Conservation (phyloP, 2,797 vertebrate genomes). For the Jordanella pulchra region DNA sequence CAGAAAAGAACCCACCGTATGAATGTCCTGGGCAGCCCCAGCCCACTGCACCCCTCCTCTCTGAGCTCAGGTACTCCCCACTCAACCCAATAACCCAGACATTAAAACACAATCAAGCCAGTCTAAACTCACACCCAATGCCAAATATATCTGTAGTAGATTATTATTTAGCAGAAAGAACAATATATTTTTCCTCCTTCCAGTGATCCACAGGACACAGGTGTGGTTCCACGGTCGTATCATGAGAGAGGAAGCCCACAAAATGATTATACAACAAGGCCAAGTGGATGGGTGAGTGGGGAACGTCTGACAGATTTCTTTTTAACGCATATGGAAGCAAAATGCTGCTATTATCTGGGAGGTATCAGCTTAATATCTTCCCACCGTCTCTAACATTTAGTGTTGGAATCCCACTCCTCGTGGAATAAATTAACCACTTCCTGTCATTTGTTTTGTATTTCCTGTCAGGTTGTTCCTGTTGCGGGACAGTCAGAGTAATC, state of each 20-base stretch:
- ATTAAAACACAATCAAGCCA: neutral
- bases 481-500: conserved; percentile 98
- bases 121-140: neutral
- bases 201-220: conserved; percentile 97
- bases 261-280: conserved; percentile 95
- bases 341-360: neutral
- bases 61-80: conserved; percentile 89
- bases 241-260: conserved; percentile 94
- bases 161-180: neutral
- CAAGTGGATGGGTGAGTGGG: conserved; percentile 90
- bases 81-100: neutral
- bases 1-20: conserved; percentile 95
- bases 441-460: neutral
- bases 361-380: neutral
- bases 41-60: conserved; percentile 90
- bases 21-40: conserved; percentile 92
- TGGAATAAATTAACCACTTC: neutral
- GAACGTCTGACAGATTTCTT: neutral
- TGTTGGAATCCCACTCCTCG: neutral
- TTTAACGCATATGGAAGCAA: neutral
- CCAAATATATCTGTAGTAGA: neutral
- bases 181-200: conserved; percentile 15
- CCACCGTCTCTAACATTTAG: neutral
- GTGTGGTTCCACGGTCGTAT: conserved; percentile 98
- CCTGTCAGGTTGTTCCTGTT: conserved; percentile 91